A percentile compares a stretch with the other conserved stretches of the same genome.
phyloP scores from a whole-genome alignment of 2,888 invertebrate genomes.

The Drosophila affinis region DNA sequence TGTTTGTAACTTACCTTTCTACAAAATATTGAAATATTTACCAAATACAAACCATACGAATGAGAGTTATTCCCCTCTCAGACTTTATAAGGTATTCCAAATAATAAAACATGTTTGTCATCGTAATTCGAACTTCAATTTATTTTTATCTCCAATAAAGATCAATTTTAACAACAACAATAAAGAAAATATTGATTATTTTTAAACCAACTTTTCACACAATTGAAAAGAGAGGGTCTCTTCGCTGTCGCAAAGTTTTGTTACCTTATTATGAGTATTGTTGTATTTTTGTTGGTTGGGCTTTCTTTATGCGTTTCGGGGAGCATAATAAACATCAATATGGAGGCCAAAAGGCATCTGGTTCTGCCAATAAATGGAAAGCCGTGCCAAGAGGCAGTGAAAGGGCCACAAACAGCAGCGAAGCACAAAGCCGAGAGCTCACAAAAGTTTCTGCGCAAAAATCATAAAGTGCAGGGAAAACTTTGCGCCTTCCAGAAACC shows the following conservation, averaged over 20 bases:
- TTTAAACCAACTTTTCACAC: conserved; percentile 28
- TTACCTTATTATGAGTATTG: conserved; percentile 32
- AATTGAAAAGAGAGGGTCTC: conserved; percentile 29
- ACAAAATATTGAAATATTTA: neutral
- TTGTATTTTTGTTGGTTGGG: conserved; percentile 24
- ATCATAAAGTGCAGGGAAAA: conserved; percentile 70
- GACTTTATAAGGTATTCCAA: too few species aligned
- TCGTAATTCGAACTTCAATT: conserved; percentile 14
- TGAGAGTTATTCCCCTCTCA: too few species aligned
- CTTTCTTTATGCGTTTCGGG: conserved; percentile 15
- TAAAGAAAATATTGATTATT: conserved; percentile 36
- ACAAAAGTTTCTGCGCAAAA: conserved; percentile 62
- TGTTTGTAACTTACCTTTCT: neutral
- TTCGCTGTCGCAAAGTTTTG: conserved; percentile 38
- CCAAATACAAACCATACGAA: too few species aligned
- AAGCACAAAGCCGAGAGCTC: conserved; percentile 43
- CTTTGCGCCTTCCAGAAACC: conserved; percentile 24
- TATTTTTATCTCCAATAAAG: conserved; percentile 23
- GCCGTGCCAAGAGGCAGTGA: conserved; percentile 14
- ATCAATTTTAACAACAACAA: conserved; percentile 32
- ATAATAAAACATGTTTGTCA: too few species aligned
- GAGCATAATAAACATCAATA: conserved; percentile 54
- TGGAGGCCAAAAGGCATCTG: conserved; percentile 39
- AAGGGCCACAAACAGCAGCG: conserved; percentile 28
- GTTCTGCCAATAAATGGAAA: conserved; percentile 34